phyloP scores from a whole-genome alignment of 2,797 vertebrate genomes.

The Loriculus beryllinus region DNA sequence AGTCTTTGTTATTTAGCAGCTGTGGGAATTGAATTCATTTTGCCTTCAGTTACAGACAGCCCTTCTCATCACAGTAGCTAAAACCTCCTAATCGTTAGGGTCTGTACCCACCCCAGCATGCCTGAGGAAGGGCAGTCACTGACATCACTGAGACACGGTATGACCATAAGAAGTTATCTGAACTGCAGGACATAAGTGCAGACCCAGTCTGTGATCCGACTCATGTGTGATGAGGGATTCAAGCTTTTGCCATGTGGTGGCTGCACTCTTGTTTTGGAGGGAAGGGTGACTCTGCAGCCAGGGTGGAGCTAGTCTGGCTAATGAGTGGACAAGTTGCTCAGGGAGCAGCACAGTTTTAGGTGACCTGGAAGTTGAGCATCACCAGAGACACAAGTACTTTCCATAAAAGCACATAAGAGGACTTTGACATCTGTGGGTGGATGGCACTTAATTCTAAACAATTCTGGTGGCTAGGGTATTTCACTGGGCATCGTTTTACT shows the following conservation, averaged over 20 bases:
- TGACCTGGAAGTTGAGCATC: background rate
- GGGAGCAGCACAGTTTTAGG: background rate
- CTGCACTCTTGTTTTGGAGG: background rate
- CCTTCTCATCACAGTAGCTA: background rate
- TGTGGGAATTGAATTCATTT: conserved; percentile 28
- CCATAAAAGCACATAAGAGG: background rate
- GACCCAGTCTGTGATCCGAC: background rate
- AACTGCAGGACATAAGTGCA: background rate
- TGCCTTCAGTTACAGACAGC: background rate
- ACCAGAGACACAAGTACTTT: background rate
- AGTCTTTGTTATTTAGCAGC: conserved; percentile 41
- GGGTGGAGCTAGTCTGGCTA: background rate
- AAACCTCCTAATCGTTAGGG: conserved; percentile 21
- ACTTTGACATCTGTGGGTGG: background rate
- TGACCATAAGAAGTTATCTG: background rate
- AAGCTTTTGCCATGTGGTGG: background rate
- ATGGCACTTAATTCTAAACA: background rate
- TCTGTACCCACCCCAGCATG: background rate
- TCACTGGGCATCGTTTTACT: background rate
- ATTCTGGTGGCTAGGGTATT: background rate
- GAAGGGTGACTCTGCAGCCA: background rate
- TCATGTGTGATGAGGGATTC: background rate
- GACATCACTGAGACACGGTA: accelerated
- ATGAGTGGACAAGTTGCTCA: background rate
- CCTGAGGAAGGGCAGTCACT: background rate